A percentile compares a stretch with the other conserved stretches of the same genome.
Evolutionary conservation across 1,140 invertebrate genomes (phyloP).

Genomic region (Plectrocnemia conspersa): DNA sequence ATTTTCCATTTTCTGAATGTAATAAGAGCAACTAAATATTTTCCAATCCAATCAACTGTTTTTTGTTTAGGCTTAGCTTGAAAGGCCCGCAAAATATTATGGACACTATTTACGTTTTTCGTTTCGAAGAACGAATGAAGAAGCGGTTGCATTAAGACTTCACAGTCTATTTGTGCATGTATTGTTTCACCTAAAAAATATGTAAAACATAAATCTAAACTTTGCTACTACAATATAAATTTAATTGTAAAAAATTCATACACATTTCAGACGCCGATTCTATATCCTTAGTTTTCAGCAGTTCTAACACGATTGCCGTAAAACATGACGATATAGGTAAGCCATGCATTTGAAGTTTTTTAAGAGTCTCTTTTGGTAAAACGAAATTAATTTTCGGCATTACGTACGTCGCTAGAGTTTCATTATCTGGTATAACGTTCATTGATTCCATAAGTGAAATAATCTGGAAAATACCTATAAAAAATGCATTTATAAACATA

Average conservation of each 20-base stretch:
- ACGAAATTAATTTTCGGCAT: slow-evolving; percentile 50
- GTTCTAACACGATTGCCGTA: slow-evolving; percentile 48
- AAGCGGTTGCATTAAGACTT: slow-evolving; percentile 37
- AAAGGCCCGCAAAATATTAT: slow-evolving; percentile 37
- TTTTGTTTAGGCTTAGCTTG: slow-evolving; percentile 16
- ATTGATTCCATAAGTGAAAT: slow-evolving; percentile 49
- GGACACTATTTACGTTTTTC: slow-evolving; percentile 33
- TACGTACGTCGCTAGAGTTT: slow-evolving; percentile 52
- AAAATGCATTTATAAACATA: slow-evolving; percentile 1
- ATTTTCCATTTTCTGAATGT: slow-evolving; percentile 32
- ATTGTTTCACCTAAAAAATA: slow-evolving; percentile 29
- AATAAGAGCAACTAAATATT: slow-evolving; percentile 30
- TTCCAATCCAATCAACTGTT: slow-evolving; percentile 34
- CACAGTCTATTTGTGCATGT: slow-evolving; percentile 35
- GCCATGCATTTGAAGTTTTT: slow-evolving; percentile 47
- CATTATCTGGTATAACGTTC: slow-evolving; percentile 49
- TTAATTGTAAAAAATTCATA: slow-evolving; percentile 39
- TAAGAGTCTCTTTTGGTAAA: slow-evolving; percentile 46
- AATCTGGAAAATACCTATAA: slow-evolving; percentile 49
- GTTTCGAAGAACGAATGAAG: slow-evolving; percentile 30
- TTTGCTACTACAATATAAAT: slow-evolving; percentile 21
- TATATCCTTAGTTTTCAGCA: slow-evolving; percentile 47
- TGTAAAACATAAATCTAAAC: slow-evolving; percentile 2
- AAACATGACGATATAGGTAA: slow-evolving; percentile 41
- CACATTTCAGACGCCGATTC: slow-evolving; percentile 47